Base-by-base conservation (phyloP, 1,140 invertebrate genomes). In the Brachionus plicatilis region DNA sequence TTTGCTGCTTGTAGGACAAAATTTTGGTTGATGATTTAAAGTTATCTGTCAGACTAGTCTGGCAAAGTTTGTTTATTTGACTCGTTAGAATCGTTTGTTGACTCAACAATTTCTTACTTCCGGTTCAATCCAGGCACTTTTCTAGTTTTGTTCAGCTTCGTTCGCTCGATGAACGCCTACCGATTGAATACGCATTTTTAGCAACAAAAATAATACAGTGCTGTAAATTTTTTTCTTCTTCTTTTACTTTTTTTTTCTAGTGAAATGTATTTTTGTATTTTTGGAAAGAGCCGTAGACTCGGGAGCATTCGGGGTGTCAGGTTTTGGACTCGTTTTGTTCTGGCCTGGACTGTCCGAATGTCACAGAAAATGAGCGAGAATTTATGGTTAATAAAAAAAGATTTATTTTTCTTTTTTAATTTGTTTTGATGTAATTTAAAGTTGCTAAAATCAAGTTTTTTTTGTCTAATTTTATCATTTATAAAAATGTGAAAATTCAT, bases 391-490 rank as follows among this genome's bases (percentile, higher is more conserved):
- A 53, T 14, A 53, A 53, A 53, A 20, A 60, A 20, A 8, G n/a
- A 60, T 60, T 60, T 27, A 8, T 20, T 27, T 60, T 53, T 4
- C 7, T 53, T 53, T 60, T 60, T 20, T 60, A 27, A 20, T 60
- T 60, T 60, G 53, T 60, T 60, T 60, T 60, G 53, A 60, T 60
- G 53, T 60, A 60, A 60, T 60, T 60, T 60, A 60, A 60, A 60
- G 53, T 60, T 60, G 53, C 53, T 60, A 60, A 53, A 60, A 20
- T 60, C 53, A 60, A 60, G 53, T 60, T 60, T 60, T 60, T 60
- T 60, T 60, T 60, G 17, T 60, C 53, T 24, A 60, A 60, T 20
- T 60, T 60, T 60, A 60, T 24, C 53, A 60, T 60, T 24, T 60
- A 60, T 60, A 24, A 24, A 60, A 20, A 60, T 60, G 47, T 60